phyloP scores from a whole-genome alignment of 2,113 vertebrate species.

The Stegastes partitus region DNA sequence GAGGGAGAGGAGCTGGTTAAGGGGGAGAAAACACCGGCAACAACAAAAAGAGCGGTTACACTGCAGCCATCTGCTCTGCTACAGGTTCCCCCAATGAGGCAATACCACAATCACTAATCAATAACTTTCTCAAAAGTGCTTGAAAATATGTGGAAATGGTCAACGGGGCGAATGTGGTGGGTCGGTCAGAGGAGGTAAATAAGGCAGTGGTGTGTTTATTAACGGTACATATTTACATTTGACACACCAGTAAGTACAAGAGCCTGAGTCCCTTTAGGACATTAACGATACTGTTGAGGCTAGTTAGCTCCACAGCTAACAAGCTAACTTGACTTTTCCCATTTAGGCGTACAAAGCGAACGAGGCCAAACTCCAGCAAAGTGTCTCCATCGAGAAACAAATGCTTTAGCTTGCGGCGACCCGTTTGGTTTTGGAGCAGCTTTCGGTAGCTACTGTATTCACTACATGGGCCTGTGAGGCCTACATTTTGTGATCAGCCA shows the following conservation, averaged over 20 bases:
- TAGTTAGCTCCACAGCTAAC: conserved; percentile 82
- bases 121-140: conserved; percentile 68
- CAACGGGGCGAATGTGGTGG: neutral
- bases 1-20: conserved; percentile 5
- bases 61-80: conserved; percentile 60
- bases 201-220: neutral
- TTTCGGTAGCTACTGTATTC: conserved; percentile 58
- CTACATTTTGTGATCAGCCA: conserved; percentile 93
- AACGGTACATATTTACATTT: conserved; percentile 48
- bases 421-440: conserved; percentile 30
- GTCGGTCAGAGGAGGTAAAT: neutral
- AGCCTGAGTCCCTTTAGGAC: conserved; percentile 46
- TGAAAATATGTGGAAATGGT: neutral
- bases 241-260: conserved; percentile 41
- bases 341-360: conserved; percentile 30
- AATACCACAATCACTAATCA: conserved; percentile 47
- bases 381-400: conserved; percentile 1
- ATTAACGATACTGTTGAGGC: conserved; percentile 62
- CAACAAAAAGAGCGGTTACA: conserved; percentile 58
- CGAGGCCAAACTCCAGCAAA: conserved; percentile 44
- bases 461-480: conserved; percentile 92
- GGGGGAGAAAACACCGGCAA: conserved; percentile 11
- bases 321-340: conserved; percentile 69
- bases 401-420: conserved; percentile 16
- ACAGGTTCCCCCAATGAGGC: conserved; percentile 55